Conservation (phyloP, 2,888 invertebrate genomes). For the Bruchidius siliquastri region DNA sequence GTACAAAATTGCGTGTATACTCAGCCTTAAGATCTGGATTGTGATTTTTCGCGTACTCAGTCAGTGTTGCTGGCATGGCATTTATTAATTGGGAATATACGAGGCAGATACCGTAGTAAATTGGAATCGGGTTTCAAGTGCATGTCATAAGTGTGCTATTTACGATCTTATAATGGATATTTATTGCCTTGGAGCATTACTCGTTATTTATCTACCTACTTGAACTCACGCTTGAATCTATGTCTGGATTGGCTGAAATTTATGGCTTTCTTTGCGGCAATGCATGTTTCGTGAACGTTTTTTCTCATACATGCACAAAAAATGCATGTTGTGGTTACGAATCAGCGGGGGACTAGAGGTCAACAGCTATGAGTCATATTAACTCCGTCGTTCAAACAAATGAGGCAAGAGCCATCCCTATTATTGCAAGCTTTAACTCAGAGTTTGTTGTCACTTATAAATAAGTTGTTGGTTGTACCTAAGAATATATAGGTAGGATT, state of each 20-base stretch:
- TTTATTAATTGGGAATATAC: slow-evolving; percentile 38
- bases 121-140: slow-evolving; percentile 43
- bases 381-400: too few species aligned
- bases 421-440: too few species aligned
- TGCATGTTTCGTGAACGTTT: neutral
- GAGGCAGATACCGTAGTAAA: slow-evolving; percentile 35
- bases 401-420: too few species aligned
- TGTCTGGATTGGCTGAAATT: neutral
- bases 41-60: neutral
- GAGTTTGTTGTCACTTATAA: too few species aligned
- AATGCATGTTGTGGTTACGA: neutral
- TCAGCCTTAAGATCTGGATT: neutral
- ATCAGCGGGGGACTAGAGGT: neutral
- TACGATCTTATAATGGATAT: slow-evolving; percentile 46
- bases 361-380: neutral
- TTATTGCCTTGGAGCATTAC: slow-evolving; percentile 33
- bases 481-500: too few species aligned
- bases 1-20: neutral
- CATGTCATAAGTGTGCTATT: slow-evolving; percentile 43
- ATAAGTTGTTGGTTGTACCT: too few species aligned
- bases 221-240: neutral
- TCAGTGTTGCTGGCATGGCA: neutral
- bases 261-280: neutral
- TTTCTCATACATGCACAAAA: neutral
- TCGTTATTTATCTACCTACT: slow-evolving; percentile 15